A percentile compares a stretch with the other conserved stretches of the same genome.
Conservation (phyloP, 1,140 invertebrate genomes). For the Homarus americanus region DNA sequence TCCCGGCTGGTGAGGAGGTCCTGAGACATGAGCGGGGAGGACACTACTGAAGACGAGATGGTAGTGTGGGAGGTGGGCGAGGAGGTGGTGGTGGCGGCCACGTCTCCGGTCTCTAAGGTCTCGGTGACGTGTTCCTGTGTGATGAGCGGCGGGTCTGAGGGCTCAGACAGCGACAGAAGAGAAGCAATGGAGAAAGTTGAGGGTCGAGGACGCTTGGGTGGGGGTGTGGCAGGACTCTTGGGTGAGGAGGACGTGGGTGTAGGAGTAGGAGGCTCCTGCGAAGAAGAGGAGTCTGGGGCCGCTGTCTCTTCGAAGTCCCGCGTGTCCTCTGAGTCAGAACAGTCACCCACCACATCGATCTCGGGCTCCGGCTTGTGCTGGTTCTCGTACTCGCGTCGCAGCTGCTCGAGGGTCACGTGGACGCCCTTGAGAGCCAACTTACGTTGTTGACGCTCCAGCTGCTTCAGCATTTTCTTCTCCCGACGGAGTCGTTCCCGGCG, state of each 20-base stretch:
- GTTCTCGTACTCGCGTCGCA: conserved; percentile 17
- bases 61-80: conserved; percentile 2
- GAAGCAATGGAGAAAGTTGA: conserved; percentile 63
- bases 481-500: conserved; percentile 89
- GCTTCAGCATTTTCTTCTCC: conserved; percentile 89
- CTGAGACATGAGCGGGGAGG: background rate
- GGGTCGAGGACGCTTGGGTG: conserved; percentile 51
- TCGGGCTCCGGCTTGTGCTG: conserved; percentile 10
- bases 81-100: conserved; percentile 7
- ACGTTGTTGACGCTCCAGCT: conserved; percentile 93
- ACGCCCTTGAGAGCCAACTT: conserved; percentile 86
- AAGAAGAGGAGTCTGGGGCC: conserved; percentile 15
- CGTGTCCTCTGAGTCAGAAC: conserved; percentile 30
- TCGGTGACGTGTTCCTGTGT: background rate
- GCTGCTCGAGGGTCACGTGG: conserved; percentile 25
- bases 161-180: conserved; percentile 56
- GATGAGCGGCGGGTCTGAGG: background rate
- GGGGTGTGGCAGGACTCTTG: conserved; percentile 52
- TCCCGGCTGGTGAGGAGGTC: background rate
- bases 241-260: conserved; percentile 42
- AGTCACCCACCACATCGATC: conserved; percentile 50
- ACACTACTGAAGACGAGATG: background rate
- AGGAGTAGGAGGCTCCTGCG: conserved; percentile 53
- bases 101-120: background rate
- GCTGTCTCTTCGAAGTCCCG: conserved; percentile 2